These are phyloP conservation scores for Micromys minutus DNA, from an alignment of 2,113 vertebrate genomes.

Conservation along the genomic window DNA sequence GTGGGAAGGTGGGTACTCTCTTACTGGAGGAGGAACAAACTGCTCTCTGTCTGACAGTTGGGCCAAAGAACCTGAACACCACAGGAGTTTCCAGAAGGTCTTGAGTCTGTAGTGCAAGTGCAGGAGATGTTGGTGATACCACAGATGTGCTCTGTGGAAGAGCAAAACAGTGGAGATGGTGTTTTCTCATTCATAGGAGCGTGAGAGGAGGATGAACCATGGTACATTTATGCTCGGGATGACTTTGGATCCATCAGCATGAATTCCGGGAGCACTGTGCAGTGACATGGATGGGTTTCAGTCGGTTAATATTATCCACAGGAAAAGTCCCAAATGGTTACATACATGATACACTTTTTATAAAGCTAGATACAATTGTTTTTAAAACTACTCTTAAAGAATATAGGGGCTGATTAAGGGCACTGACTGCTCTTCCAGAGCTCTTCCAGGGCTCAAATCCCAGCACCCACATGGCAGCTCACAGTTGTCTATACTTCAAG, in stretches of 20 bases:
- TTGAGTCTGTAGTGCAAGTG: background rate
- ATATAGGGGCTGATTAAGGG: background rate
- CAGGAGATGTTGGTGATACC: background rate
- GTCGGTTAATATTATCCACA: background rate
- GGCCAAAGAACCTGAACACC: background rate
- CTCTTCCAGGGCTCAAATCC: too few relatives aligned
- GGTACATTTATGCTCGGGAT: background rate
- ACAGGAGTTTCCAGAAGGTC: background rate
- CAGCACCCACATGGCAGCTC: too few relatives aligned
- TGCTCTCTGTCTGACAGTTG: background rate
- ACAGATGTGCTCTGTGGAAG: background rate
- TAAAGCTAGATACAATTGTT: background rate
- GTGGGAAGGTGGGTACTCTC: background rate
- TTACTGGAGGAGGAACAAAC: background rate
- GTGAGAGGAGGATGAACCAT: background rate
- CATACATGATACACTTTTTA: background rate
- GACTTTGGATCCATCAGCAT: background rate
- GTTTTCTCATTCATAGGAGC: background rate
- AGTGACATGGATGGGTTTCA: background rate
- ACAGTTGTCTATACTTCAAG: too few relatives aligned
- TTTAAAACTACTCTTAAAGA: background rate
- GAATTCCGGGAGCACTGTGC: background rate
- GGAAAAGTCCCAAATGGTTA: slow-evolving; percentile 1
- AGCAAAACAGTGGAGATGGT: background rate
- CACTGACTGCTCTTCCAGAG: too few relatives aligned